Base-by-base conservation (phyloP, 1,140 invertebrate species). In the Myzus persicae region DNA sequence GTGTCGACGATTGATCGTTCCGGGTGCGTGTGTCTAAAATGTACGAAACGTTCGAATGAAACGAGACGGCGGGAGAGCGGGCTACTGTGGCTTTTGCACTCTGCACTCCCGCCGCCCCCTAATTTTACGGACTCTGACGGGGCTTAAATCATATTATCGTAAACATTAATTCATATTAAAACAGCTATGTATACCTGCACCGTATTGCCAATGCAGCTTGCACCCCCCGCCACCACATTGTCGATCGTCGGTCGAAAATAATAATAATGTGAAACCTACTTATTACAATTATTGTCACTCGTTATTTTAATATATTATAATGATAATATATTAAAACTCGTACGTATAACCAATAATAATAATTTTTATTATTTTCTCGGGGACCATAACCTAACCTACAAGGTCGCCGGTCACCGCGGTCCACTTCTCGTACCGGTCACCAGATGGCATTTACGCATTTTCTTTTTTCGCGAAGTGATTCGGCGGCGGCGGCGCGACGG, bases 361-460 rank as follows among this genome's bases (percentile, higher is more conserved):
- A 31, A 59, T 59, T 31, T 31, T 38, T 9, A 82, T 82, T 24
- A 82, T 38, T 82, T 3, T 38, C 38, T 22, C 36, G 38, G 26
- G 5, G 31, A n/a, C 8, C 31, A 18, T 18, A 48, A 48, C 14
- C 46, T 48, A 48, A 18, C 9, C 6, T 18, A 11, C 81, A 85
- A 85, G 42, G 42, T 85, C 84, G 3, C 8, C 20, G 22, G 48
- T 31, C 22, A 24, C 20, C 48, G 40, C 48, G 40, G 36, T 59
- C 31, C 44, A 81, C 42, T 82, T 76, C 67, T 42, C n/a, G 59
- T 24, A 22, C 6, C 67, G 42, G 31, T 82, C 90, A 42, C 67
- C 90, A 91, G 90, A 76, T 82, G 90, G 90, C 90, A 91, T 91
- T 82, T 91, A 76, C 67, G 46, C 90, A 26, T 76, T 36, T 81